Conservation (phyloP, 92 coral and sea anemone species). For the Phenganax marumi region DNA sequence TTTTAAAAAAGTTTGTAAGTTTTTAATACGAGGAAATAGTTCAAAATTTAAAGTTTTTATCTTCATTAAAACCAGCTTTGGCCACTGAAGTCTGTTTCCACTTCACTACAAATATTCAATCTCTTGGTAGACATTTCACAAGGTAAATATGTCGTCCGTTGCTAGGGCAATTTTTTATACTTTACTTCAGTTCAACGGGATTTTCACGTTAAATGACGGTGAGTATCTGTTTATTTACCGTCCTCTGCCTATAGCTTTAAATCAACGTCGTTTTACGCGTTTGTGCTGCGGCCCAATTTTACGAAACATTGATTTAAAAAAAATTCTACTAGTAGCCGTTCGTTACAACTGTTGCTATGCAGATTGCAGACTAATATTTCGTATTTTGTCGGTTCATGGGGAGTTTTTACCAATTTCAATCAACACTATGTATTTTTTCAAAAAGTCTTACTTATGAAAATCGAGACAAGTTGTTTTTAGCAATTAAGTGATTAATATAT, state of each 20-base stretch:
- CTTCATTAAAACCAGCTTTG: too few species aligned
- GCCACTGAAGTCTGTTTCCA: too few species aligned
- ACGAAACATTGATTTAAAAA: background rate
- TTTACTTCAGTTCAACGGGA: background rate
- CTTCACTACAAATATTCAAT: background rate
- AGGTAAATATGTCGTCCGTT: constrained; percentile 35
- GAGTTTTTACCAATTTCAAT: too few species aligned
- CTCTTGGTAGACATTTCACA: background rate
- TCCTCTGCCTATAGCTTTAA: background rate
- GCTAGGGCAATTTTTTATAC: constrained; percentile 2
- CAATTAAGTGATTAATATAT: background rate
- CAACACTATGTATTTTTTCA: too few species aligned
- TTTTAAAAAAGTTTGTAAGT: too few species aligned
- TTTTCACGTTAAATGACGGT: constrained; percentile 5
- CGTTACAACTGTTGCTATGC: too few species aligned
- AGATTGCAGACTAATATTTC: too few species aligned
- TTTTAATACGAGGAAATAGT: too few species aligned
- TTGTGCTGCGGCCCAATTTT: background rate
- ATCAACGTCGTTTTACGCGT: background rate
- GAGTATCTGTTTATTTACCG: background rate
- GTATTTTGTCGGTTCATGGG: too few species aligned
- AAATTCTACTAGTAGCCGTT: too few species aligned
- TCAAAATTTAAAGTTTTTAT: too few species aligned
- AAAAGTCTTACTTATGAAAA: too few species aligned
- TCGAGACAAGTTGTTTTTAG: background rate